phyloP scores from a whole-genome alignment of 92 coral and sea anemone genomes.

The Porites cylindrica region DNA sequence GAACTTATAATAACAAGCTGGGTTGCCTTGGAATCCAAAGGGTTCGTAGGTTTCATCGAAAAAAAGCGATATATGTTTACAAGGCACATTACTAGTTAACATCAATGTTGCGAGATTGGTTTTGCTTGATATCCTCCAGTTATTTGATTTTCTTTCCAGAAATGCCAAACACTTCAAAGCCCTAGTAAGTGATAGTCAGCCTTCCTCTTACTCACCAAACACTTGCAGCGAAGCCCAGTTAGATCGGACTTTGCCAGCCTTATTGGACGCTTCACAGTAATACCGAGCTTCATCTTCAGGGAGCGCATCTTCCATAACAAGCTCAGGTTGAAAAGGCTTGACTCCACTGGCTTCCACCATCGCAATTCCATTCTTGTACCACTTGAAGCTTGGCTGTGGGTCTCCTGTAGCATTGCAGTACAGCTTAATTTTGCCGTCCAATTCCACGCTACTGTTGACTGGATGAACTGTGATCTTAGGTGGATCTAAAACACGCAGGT shows the following conservation, averaged over 20 bases:
- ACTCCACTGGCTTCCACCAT: slow-evolving; percentile 60
- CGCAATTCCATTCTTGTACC: slow-evolving; percentile 74
- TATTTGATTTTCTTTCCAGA: no score
- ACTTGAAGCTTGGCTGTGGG: slow-evolving; percentile 69
- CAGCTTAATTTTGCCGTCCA: slow-evolving; percentile 69
- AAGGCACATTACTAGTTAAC: no score
- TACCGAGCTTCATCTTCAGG: slow-evolving; percentile 75
- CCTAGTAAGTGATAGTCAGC: no score
- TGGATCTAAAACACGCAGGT: slow-evolving; percentile 48
- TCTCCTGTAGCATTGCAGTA: slow-evolving; percentile 86
- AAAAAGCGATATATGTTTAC: no score
- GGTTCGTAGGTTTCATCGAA: no score
- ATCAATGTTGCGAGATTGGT: no score
- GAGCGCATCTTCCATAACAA: slow-evolving; percentile 63
- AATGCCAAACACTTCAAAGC: no score
- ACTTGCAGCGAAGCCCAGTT: slow-evolving; percentile 72
- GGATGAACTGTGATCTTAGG: slow-evolving; percentile 86
- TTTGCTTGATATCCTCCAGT: no score
- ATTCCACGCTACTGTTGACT: slow-evolving; percentile 73
- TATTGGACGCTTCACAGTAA: slow-evolving; percentile 71
- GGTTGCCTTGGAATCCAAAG: no score
- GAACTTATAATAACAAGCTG: no score
- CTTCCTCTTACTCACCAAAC: slow-evolving; percentile 67
- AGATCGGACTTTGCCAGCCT: slow-evolving; percentile 66
- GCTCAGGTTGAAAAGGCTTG: slow-evolving; percentile 60